Base-by-base conservation (phyloP, 92 coral and sea anemone genomes). In the Phenganax marumi region DNA sequence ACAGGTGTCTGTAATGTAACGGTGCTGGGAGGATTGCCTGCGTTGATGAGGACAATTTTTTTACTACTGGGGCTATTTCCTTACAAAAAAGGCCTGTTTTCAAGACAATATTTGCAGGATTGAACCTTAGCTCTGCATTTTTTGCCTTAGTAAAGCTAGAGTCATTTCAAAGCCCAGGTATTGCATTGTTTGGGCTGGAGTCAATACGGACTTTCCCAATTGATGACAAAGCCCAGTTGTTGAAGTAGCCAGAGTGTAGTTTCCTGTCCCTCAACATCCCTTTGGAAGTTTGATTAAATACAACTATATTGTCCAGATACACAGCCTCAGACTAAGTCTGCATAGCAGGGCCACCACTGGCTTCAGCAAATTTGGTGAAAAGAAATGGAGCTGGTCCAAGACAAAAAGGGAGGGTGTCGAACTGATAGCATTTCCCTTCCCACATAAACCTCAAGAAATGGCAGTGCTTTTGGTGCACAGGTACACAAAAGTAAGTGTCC, bases 21-120 rank as follows among this genome's bases (percentile, higher is more conserved):
- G 88, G 88, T 14, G 88, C 88, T 49, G 88, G 88, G 23, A 85
- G 52, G 57, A 85, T 66, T 51, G 88, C 86, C 68, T 80, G 77
- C 68, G 65, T 68, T n/a, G 86, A 9, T 65, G 86, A 80, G 63
- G 86, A 52, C 70, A 79, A 58, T 85, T 84, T 84, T 51, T 83
- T 83, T 33, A 84, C 49, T 8, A 84, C 65, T 12, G 26, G 70
- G 11, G 88, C 25, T 11, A 80, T 65, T 39, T 68, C 75, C 55
- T 82, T 84, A 72, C 19, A 82, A 73, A 63, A 73, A 48, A 0
- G 12, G 47, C 25, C 49, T 65, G 51, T 68, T 61, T 72, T 33
- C 73, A 54, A 52, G 54, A 11, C 55, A 26, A 17, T 81, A 16
- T 46, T 43, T 57, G 89, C 85, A 80, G n/a, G 12, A 14, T 57